A percentile compares a stretch with the other conserved stretches of the same genome.
Evolutionary conservation across 2,797 vertebrate genomes (phyloP).

Genomic region (Sandelia bainsii): DNA sequence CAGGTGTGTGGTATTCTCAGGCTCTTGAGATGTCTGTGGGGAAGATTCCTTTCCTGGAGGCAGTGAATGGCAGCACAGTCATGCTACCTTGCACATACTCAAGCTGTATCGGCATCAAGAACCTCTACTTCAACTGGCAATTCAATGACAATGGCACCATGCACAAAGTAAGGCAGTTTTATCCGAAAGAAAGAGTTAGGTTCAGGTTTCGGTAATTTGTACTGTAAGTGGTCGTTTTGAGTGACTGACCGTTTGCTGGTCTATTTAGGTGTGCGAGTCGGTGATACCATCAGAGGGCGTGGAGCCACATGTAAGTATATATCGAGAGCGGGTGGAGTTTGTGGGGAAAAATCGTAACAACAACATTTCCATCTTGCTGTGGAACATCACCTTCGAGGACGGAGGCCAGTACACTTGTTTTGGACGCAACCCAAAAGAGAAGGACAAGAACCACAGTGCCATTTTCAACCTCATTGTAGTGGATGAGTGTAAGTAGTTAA

Average conservation of each 20-base stretch:
- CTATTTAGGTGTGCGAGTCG: conserved; percentile 86
- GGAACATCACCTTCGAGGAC: conserved; percentile 91
- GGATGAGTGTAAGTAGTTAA: conserved; percentile 87
- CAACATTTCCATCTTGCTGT: conserved; percentile 92
- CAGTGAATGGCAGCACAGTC: conserved; percentile 92
- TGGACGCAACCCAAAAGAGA: conserved; percentile 93
- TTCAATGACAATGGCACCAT: conserved; percentile 87
- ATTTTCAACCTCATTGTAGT: conserved; percentile 90
- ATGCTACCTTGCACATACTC: conserved; percentile 89
- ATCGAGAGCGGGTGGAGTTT: conserved; percentile 85
- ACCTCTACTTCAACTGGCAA: conserved; percentile 92
- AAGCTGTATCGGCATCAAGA: conserved; percentile 92
- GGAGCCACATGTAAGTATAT: conserved; percentile 69
- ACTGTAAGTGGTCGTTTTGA: not conserved
- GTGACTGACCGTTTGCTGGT: conserved; percentile 41
- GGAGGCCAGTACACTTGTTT: conserved; percentile 91
- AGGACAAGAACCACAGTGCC: conserved; percentile 85
- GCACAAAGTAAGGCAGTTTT: conserved; percentile 63
- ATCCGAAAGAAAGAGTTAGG: not conserved
- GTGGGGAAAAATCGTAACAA: conserved; percentile 84
- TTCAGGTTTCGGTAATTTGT: not conserved
- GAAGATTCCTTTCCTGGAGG: conserved; percentile 89
- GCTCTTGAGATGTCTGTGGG: conserved; percentile 91
- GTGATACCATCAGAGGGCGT: conserved; percentile 82
- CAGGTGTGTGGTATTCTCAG: conserved; percentile 84